Base-by-base conservation (phyloP, 2,797 vertebrate genomes). In the Anomalospiza imberbis region DNA sequence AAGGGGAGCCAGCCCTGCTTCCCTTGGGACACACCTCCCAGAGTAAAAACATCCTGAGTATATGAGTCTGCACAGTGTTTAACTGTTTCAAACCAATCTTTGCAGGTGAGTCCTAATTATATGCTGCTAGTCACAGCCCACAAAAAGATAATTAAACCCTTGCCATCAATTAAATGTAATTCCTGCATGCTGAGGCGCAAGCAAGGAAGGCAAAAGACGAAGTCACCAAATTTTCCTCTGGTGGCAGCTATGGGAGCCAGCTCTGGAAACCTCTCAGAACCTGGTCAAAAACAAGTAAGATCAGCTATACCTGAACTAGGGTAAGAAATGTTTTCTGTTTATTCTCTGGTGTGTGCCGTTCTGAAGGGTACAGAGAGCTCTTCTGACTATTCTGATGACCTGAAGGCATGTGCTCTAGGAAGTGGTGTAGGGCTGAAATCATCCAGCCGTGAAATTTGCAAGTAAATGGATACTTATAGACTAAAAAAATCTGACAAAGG, bases 71-170 rank as follows among this genome's bases (percentile, higher is more conserved):
- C 40, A n/a, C 40, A 0, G 0, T 10, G 13, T 68, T 94, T 80
- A 91, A 93, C 89, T 77, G 76, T 93, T 95, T 95, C 91, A 95
- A 94, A 92, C 58, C 68, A 72, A 94, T 94, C 94, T 96, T 90
- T 92, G 50, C 75, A 83, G 81, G 84, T 88, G 89, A 89, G 67
- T 74, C 42, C 88, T 89, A 78, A 93, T 91, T 92, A 80, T 47
- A 51, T 77, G 88, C 79, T 83, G 36, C 87, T 51, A 31, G 72
- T 89, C 81, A 70, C 83, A 73, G 74, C 25, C 42, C 36, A 74
- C 31, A 47, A 68, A 61, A 89, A 67, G 57, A 58, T 95, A 91
- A 94, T 77, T 87, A 94, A 93, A 85, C 45, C 78, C 42, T 83
- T 88, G 72, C 70, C 50, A 66, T 73, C 70, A 86, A 90, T 95